Percentiles rank a stretch among this genome's conserved stretches.
phyloP scores from a whole-genome alignment of 1,140 invertebrate genomes.

The Drosophila mauritiana region DNA sequence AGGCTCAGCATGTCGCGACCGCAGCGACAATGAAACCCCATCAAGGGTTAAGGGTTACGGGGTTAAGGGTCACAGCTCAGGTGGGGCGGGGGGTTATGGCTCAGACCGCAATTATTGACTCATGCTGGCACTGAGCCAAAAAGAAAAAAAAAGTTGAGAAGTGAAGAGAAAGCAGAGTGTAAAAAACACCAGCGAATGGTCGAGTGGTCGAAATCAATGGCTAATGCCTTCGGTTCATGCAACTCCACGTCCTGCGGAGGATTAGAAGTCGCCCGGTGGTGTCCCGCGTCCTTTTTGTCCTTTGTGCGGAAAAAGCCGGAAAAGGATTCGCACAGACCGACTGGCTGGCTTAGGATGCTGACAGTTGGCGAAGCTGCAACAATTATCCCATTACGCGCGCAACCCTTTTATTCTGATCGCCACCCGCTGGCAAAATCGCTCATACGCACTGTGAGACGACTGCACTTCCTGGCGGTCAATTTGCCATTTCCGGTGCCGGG shows the following conservation, averaged over 20 bases:
- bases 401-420: conserved; percentile 49
- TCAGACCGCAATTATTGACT: conserved; percentile 73
- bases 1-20: conserved; percentile 77
- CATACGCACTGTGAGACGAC: conserved; percentile 63
- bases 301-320: conserved; percentile 30
- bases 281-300: conserved; percentile 8
- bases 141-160: not conserved
- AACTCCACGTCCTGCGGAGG: conserved; percentile 67
- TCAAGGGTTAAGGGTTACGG: conserved; percentile 30
- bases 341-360: conserved; percentile 15
- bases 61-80: conserved; percentile 1
- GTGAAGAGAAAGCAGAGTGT: conserved; percentile 2
- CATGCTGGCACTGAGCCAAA: conserved; percentile 79
- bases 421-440: conserved; percentile 60
- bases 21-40: conserved; percentile 78
- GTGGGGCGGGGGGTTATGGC: not conserved
- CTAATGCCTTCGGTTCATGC: conserved; percentile 76
- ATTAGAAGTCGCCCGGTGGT: conserved; percentile 17
- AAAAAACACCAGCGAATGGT: conserved; percentile 17
- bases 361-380: conserved; percentile 67
- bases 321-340: conserved; percentile 10
- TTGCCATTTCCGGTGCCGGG: conserved; percentile 68
- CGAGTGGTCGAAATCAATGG: conserved; percentile 71
- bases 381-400: conserved; percentile 74
- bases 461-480: conserved; percentile 81